These are phyloP conservation scores for Clangula hyemalis DNA, from an alignment of 2,797 vertebrate species.

Conservation along the genomic window DNA sequence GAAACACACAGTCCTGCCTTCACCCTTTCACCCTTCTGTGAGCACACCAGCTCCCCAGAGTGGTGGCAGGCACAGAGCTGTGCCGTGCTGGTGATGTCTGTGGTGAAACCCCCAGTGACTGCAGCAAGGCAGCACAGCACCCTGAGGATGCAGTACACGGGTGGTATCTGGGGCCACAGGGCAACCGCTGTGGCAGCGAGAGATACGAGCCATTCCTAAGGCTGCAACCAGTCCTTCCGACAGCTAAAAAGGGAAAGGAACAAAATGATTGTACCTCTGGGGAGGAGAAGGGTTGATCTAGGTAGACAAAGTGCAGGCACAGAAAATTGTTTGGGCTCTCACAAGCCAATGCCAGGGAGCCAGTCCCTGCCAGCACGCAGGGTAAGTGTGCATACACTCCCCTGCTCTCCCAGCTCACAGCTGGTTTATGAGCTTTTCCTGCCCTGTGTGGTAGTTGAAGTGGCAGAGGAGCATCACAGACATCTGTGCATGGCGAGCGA, in stretches of 20 bases:
- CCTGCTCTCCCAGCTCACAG: neutral
- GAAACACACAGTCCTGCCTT: neutral
- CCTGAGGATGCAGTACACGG: fast-evolving
- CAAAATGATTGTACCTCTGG: neutral
- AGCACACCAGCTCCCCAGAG: neutral
- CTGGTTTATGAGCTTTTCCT: neutral
- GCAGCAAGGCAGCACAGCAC: neutral
- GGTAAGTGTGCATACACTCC: neutral
- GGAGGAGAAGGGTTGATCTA: neutral
- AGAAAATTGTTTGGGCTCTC: neutral
- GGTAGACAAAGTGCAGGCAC: neutral
- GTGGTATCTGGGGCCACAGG: neutral
- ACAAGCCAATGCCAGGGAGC: neutral
- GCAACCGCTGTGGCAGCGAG: neutral
- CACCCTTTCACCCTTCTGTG: neutral
- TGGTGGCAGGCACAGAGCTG: neutral
- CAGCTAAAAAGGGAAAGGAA: neutral
- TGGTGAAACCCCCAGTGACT: neutral
- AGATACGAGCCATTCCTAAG: neutral
- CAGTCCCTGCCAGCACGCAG: neutral
- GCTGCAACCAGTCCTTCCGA: neutral
- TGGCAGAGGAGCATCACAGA: neutral
- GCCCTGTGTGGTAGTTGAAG: neutral
- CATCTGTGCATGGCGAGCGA: neutral
- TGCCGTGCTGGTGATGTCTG: fast-evolving